Evolutionary conservation across 1,140 invertebrate genomes (phyloP), one percentile per base, ranked within the genome.

Genomic region (Microplitis mediator): DNA sequence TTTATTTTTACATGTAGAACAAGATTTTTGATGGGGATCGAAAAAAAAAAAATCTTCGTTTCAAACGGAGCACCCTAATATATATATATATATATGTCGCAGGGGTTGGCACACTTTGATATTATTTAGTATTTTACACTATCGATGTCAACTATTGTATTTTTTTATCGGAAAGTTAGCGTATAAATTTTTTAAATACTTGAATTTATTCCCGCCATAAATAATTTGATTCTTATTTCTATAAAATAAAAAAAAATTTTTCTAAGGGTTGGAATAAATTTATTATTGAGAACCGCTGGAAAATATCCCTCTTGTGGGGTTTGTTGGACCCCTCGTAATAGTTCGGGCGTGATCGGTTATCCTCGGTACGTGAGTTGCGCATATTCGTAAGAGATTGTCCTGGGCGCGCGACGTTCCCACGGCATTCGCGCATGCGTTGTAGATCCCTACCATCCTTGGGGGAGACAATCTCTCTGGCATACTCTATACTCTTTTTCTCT

Each of bases 391-490:
- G 76, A 74, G 71, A 74, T 73, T 71, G 69, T 77, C 71, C 72
- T 73, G 72, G 71, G 68, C 76, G 78, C 79, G 82, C 80, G 81
- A 83, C 83, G 83, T 87, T 87, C 85, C 84, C 84, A 87, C 85
- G 85, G 81, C 82, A 79, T 78, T 69, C 76, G 81, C 82, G 79
- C 80, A 82, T 84, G 82, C 82, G 80, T 78, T 61, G 32, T 54
- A 54, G 50, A 51, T 35, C 72, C 62, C 72, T 54, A 58, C 66
- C 67, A 50, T 58, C 72, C 71, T 67, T 13, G 32, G 60, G 35
- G 60, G 60, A 23, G 52, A 62, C 60, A 62, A 11, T 70, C 68
- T 61, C 68, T 45, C 39, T 45, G 39, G 39, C 39, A 11, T 45
- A 45, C 11, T 68, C 50, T 23, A 11, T 45, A 45, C 11, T 68